Conservation (phyloP, 30 jellyfish, hydroid and myxozoan genomes). For the Aurelia aurita region DNA sequence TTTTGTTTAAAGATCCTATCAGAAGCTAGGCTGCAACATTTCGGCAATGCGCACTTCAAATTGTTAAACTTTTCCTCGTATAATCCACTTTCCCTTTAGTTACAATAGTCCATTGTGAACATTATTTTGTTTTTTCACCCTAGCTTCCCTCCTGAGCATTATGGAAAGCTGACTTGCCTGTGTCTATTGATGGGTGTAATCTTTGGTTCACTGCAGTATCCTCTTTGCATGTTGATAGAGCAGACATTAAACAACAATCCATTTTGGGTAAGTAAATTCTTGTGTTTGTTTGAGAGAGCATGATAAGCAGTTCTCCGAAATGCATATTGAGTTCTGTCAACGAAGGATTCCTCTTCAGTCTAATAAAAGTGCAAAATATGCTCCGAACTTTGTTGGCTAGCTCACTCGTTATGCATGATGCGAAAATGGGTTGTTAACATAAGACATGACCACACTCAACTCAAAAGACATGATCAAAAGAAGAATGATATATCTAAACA, state of each 20-base stretch:
- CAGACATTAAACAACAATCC: constrained; percentile 45
- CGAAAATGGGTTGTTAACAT: neutral
- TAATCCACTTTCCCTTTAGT: neutral
- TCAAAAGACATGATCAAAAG: no score
- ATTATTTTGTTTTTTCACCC: neutral
- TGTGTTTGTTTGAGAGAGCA: no score
- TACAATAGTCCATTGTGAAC: neutral
- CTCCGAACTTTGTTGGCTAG: neutral
- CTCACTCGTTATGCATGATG: neutral
- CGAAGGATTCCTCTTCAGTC: neutral
- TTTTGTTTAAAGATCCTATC: no score
- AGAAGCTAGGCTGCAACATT: no score
- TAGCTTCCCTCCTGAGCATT: constrained; percentile 79
- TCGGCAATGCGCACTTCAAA: no score
- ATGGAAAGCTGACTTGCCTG: constrained; percentile 72
- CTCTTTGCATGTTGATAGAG: constrained; percentile 37
- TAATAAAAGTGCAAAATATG: neutral
- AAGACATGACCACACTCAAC: no score
- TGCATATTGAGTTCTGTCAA: no score
- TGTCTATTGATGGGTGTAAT: constrained; percentile 62
- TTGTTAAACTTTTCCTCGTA: neutral
- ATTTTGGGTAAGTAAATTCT: constrained; percentile 77
- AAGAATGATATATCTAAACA: no score
- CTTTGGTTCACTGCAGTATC: constrained; percentile 60
- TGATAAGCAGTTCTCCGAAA: no score